A percentile compares a stretch with the other conserved stretches of the same genome.
phyloP scores from a whole-genome alignment of 2,113 vertebrate species.

The Diglossa brunneiventris region DNA sequence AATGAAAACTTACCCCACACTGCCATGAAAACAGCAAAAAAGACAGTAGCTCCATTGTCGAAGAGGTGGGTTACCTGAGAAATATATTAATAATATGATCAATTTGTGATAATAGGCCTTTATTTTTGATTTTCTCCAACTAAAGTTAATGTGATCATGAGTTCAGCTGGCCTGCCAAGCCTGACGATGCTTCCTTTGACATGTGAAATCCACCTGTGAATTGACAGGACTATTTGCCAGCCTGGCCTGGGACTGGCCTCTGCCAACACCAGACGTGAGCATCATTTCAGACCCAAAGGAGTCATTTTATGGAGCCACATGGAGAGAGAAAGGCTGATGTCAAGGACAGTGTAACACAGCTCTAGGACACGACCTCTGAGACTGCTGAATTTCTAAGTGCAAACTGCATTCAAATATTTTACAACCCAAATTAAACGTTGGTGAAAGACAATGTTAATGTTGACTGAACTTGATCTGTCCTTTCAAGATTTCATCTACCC shows the following conservation, averaged over 20 bases:
- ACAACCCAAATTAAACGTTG: neutral
- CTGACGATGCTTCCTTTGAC: neutral
- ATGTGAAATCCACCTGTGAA: neutral
- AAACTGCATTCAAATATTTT: neutral
- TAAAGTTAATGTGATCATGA: neutral
- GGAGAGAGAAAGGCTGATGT: neutral
- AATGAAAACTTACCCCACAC: slow-evolving; percentile 90
- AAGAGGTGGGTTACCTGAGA: slow-evolving; percentile 92
- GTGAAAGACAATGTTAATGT: neutral
- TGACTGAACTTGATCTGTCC: neutral
- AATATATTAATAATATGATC: neutral
- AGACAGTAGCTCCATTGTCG: slow-evolving; percentile 95
- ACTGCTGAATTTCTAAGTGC: neutral
- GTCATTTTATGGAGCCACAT: neutral
- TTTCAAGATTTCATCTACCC: neutral
- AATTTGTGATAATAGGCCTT: neutral
- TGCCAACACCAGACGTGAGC: neutral
- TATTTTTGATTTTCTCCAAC: neutral
- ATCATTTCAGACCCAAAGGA: neutral
- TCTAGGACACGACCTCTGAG: neutral
- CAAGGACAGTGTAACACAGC: neutral
- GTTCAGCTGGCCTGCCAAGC: neutral
- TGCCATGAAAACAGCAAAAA: slow-evolving; percentile 98
- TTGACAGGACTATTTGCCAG: neutral
- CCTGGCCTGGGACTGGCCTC: neutral